These are phyloP conservation scores for Microctonus brassicae DNA, from an alignment of 2,888 invertebrate species.

Conservation along the genomic window DNA sequence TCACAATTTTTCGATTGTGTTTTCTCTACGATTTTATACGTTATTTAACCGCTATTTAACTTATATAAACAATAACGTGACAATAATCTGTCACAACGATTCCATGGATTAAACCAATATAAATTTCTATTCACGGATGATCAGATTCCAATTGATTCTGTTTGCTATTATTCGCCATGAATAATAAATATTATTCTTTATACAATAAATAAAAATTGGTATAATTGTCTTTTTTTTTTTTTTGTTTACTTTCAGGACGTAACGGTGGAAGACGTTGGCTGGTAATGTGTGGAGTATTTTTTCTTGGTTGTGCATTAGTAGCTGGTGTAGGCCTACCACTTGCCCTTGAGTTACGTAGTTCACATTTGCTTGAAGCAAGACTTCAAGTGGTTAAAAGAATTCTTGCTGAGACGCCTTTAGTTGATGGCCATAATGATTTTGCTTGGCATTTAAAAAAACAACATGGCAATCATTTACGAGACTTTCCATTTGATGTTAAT, in stretches of 20 bases:
- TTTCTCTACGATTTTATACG: slow-evolving; percentile 42
- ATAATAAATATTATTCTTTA: neutral
- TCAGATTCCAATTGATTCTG: slow-evolving; percentile 31
- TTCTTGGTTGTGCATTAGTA: slow-evolving; percentile 65
- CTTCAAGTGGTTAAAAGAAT: slow-evolving; percentile 73
- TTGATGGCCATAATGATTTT: slow-evolving; percentile 72
- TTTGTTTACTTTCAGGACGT: slow-evolving; percentile 33
- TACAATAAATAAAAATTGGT: too few species aligned
- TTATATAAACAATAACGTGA: slow-evolving; percentile 45
- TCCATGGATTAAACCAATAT: slow-evolving; percentile 41
- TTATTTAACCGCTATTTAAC: slow-evolving; percentile 32
- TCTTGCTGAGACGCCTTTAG: slow-evolving; percentile 72
- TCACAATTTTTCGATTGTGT: neutral
- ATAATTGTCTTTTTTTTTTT: too few species aligned
- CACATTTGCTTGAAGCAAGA: slow-evolving; percentile 73
- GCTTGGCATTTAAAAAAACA: slow-evolving; percentile 69
- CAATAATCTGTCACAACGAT: slow-evolving; percentile 28
- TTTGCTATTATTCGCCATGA: neutral
- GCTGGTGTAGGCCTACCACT: slow-evolving; percentile 71
- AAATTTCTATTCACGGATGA: slow-evolving; percentile 54
- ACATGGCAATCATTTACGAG: slow-evolving; percentile 63
- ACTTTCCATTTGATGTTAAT: slow-evolving; percentile 68
- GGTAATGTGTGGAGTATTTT: slow-evolving; percentile 62
- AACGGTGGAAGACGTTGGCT: slow-evolving; percentile 60
- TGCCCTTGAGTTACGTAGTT: slow-evolving; percentile 73